Conservation (phyloP, 2,797 vertebrate species). For the Cynopterus sphinx region DNA sequence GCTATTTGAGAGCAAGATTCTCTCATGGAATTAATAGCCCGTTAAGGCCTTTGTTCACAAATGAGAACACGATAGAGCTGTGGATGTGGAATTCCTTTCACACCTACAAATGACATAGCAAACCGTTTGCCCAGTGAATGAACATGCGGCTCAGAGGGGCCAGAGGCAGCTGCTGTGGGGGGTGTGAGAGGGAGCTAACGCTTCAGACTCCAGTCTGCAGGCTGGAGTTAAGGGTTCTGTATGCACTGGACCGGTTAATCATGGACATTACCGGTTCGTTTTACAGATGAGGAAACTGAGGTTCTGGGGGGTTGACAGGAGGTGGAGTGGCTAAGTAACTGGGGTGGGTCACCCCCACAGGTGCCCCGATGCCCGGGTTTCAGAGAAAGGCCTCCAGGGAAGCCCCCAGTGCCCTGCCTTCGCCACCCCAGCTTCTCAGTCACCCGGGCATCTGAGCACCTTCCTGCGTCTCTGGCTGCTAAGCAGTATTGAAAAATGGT, state of each 20-base stretch:
- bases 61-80: not conserved
- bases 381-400: not conserved
- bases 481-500: not conserved
- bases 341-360: not conserved
- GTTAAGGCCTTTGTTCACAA: slow-evolving; percentile 15
- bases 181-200: not conserved
- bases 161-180: not conserved
- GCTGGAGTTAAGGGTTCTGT: not conserved
- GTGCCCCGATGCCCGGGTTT: not conserved
- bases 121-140: not conserved
- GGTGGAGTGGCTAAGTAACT: not conserved
- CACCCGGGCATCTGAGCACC: not conserved
- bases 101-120: not conserved
- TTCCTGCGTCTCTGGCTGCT: not conserved
- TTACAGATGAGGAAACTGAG: not conserved
- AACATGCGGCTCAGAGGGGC: fast-evolving
- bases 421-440: too few relatives aligned
- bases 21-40: not conserved
- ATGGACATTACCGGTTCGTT: not conserved
- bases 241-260: fast-evolving
- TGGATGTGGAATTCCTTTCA: not conserved
- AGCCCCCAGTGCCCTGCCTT: not conserved
- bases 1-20: not conserved
- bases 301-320: not conserved
- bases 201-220: not conserved